Base-by-base conservation (phyloP, 1,140 invertebrate genomes). In the Drosophila sturtevanti region DNA sequence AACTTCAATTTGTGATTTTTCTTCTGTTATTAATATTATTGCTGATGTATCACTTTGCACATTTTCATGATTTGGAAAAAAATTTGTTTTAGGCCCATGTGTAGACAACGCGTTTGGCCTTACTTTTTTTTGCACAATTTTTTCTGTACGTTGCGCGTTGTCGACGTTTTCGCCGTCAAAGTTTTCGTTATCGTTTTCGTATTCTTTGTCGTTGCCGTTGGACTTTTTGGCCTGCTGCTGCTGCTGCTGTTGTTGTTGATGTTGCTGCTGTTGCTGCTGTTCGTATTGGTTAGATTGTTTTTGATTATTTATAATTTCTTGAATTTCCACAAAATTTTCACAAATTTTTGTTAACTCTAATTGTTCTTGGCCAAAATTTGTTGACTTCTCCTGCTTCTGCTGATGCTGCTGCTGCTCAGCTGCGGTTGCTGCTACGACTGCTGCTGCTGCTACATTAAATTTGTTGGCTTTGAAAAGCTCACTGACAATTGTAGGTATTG, bases 401-500 rank as follows among this genome's bases (percentile, higher is more conserved):
- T 82, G 80, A 61, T 77, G 77, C 81, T 84, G 76, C 82, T 86
- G 81, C 52, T 86, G 71, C 79, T 87, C 81, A 86, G 81, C 82
- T 86, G 74, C 74, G 74, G 65, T 77, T 72, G 70, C 70, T 77
- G 81, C 82, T 78, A 86, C 81, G 81, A 85, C 81, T 85, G 65
- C 77, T 76, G 65, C 62, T 68, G 62, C 41, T 69, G 63, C 38
- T 82, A 62, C 44, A 67, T 63, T 62, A 51, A 64, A 76, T 73
- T 69, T 69, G 84, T 81, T 85, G 81, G 81, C 81, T 85, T 85
- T 74, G 77, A 71, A 77, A 86, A 81, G 81, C 82, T 86, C 75
- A 72, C 70, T 78, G 70, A 44, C 74, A 79, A 79, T 79, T 84
- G 55, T 85, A 71, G 81, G 77, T 85, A 85, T 85, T 79, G 82